phyloP scores from a whole-genome alignment of 2,888 invertebrate species.

The Coronaproctus castanopsis region DNA sequence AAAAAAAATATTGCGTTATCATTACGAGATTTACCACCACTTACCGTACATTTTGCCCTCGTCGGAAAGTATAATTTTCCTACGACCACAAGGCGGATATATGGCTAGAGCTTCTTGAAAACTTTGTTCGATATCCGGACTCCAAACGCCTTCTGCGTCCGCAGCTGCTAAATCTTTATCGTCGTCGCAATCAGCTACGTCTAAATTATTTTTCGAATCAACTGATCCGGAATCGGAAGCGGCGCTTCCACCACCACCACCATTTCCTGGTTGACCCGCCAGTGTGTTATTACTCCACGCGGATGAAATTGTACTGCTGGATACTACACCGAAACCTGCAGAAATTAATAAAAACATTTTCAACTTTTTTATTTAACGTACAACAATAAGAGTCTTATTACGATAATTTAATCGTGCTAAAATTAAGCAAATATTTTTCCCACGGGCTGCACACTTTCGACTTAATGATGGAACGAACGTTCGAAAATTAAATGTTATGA shows the following conservation, averaged over 20 bases:
- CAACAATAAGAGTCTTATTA: too few relatives aligned
- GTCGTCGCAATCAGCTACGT: conserved; percentile 80
- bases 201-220: conserved; percentile 38
- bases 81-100: conserved; percentile 96
- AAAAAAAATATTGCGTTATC: too few relatives aligned
- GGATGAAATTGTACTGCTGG: conserved; percentile 88
- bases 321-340: conserved; percentile 32
- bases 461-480: too few relatives aligned
- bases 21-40: too few relatives aligned
- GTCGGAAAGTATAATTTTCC: conserved; percentile 98
- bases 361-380: too few relatives aligned
- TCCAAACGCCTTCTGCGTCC: conserved; percentile 99
- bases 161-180: conserved; percentile 82
- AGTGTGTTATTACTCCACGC: conserved; percentile 82
- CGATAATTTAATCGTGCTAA: too few relatives aligned
- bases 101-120: conserved; percentile 99
- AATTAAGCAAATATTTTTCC: too few relatives aligned
- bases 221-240: conserved; percentile 34
- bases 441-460: too few relatives aligned
- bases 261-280: conserved; percentile 71
- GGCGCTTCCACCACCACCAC: conserved; percentile 79
- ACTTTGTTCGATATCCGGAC: conserved; percentile 98
- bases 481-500: too few relatives aligned
- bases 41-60: conserved; percentile 99
- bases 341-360: conserved; percentile 23